Base-by-base conservation (phyloP, 2,797 vertebrate species). In the Echiichthys vipera region DNA sequence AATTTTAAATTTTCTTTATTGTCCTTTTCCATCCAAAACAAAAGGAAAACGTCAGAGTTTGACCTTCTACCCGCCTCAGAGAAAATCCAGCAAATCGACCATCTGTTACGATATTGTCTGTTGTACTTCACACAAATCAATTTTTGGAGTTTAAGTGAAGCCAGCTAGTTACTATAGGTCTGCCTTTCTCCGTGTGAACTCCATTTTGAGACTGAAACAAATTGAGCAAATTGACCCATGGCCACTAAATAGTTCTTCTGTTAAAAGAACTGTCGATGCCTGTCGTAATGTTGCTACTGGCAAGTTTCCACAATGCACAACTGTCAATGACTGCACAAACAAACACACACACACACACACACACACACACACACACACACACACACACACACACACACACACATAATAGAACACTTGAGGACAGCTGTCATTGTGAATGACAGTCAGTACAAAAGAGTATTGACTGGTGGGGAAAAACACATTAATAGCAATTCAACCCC, bases 351-450 rank as follows among this genome's bases (percentile, higher is more conserved):
- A 15, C 22, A 8, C 24, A 25, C 67, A 43, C 34, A 39, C 55
- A 53, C 12, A 53, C 12, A 37, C 22, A 22, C 24, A 42, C 43
- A 45, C 56, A 27, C 5, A 18, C 30, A 47, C 39, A 56, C 64
- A 64, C 59, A 65, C 42, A 43, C 65, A 57, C 17, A 40, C 61
- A 59, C n/a, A 32, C 15, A 29, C n/a, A 45, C 4, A 64, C 32
- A 63, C 57, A 36, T n/a, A 9, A 47, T 12, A n/a, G 46, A 81
- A 40, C 58, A 56, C 61, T 25, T 40, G 80, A 81, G 83, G 78
- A 78, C 78, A 80, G 72, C 81, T 76, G 86, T 85, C 84, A 77
- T 1, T 43, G 71, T 78, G 78, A 74, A 80, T 78, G 84, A 79
- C 83, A 85, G 71, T 80, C 78, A 65, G 47, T 7, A 83, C 80